Base-by-base conservation (phyloP, 2,113 vertebrate species). In the Hymenochirus boettgeri region DNA sequence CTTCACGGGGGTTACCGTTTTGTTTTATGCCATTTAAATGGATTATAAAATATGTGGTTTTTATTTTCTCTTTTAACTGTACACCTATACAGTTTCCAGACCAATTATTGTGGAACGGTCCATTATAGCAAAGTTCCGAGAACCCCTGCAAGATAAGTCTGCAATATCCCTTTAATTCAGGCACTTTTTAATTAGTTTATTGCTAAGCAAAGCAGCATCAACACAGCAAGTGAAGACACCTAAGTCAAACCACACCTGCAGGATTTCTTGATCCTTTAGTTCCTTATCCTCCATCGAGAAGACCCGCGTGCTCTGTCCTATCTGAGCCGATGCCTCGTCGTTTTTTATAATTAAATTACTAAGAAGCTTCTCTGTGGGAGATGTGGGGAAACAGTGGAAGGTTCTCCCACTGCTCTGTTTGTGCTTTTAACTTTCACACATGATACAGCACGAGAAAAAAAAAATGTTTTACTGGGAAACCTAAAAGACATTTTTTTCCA, bases 401-500 rank as follows among this genome's bases (percentile, higher is more conserved):
- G 17, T 66, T 66, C 64, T 66, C 64, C 64, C 64, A 58, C 55
- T 58, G 64, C 64, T 66, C 55, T 59, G 46, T 66, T 66, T 66
- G 55, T 66, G 55, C 64, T 66, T 66, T 66, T 66, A 66, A 66
- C 55, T 58, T 66, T 66, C 57, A 66, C 55, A 66, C 64, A 66
- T 58, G 64, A 66, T 66, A 55, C 31, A 58, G 42, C 27, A 66
- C 39, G 23, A 58, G 63, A 51, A 51, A 64, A 61, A 35, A 11
- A n/a, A n/a, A n/a, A n/a, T 58, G 25, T 58, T 58, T 58, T 66
- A 55, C 55, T 64, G 51, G 46, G 46, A 57, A 58, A 66, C 22
- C 55, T 22, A 33, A 15, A 33, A 31, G 39, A 12, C 10, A 25
- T 52, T 26, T 42, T 42, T 42, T 42, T 42, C 17, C 3, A n/a